Conservation (phyloP, 2,888 invertebrate genomes). For the Hypercompe scribonia region DNA sequence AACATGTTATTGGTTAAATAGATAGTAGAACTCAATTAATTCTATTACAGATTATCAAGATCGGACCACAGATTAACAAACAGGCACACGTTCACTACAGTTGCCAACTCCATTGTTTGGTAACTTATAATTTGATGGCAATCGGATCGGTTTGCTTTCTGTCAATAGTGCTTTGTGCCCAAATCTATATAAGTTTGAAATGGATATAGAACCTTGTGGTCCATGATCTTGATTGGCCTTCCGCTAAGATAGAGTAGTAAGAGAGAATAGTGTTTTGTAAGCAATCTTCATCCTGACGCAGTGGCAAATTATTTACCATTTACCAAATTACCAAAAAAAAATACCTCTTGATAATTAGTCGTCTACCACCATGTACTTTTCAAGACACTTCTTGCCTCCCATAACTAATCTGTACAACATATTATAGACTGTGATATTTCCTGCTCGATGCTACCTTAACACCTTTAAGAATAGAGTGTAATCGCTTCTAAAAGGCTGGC, state of each 20-base stretch:
- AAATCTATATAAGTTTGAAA: constrained; percentile 21
- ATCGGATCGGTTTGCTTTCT: constrained; percentile 25
- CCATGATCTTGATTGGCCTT: constrained; percentile 1
- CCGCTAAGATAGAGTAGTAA: neutral
- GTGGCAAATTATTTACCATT: too few species aligned
- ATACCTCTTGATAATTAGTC: too few species aligned
- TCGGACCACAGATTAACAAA: constrained; percentile 39
- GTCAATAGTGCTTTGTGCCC: constrained; percentile 21
- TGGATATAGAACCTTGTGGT: neutral
- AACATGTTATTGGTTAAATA: neutral
- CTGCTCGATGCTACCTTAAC: too few species aligned
- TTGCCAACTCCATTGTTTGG: constrained; percentile 35
- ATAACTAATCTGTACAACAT: too few species aligned
- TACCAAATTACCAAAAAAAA: too few species aligned
- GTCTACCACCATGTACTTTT: too few species aligned
- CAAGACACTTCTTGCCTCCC: too few species aligned
- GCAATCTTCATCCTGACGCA: too few species aligned
- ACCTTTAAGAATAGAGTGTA: too few species aligned
- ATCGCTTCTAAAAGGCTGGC: too few species aligned
- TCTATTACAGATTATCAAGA: constrained; percentile 25
- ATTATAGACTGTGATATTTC: too few species aligned
- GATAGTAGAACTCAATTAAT: constrained; percentile 9
- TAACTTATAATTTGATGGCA: constrained; percentile 54
- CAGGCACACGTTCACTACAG: constrained; percentile 49
- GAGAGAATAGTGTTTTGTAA: too few species aligned